A percentile compares a stretch with the other conserved stretches of the same genome.
Conservation (phyloP, 2,888 invertebrate species). For the Camponotus fellah region DNA sequence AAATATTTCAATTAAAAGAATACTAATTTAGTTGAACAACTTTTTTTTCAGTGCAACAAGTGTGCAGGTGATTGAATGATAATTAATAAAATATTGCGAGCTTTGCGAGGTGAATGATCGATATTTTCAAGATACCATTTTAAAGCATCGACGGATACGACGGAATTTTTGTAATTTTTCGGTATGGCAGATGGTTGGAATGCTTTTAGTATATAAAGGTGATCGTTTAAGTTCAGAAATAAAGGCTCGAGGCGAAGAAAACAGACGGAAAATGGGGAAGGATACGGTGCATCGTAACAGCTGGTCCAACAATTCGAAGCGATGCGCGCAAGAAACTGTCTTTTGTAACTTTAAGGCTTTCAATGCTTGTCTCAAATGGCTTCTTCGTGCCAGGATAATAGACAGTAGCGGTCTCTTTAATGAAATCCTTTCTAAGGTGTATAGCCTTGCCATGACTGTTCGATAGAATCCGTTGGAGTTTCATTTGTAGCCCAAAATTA, state of each 20-base stretch:
- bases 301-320: conserved; percentile 49
- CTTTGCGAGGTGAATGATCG: background rate
- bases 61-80: background rate
- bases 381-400: conserved; percentile 18
- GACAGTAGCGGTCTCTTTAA: conserved; percentile 32
- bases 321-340: conserved; percentile 21
- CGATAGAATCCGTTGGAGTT: background rate
- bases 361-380: conserved; percentile 28
- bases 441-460: background rate
- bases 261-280: conserved; percentile 6
- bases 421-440: conserved; percentile 30
- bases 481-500: background rate
- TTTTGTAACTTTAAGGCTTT: conserved; percentile 41
- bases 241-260: conserved; percentile 6
- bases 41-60: too few relatives aligned
- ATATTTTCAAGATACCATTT: background rate
- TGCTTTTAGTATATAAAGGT: conserved; percentile 13
- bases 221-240: conserved; percentile 23
- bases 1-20: too few relatives aligned
- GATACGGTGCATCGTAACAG: conserved; percentile 32
- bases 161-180: conserved; percentile 27
- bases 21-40: too few relatives aligned
- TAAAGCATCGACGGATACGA: background rate
- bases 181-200: conserved; percentile 28
- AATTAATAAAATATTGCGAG: background rate